Evolutionary conservation across 2,113 vertebrate genomes (phyloP).

Genomic region (Pseudorasbora parva): DNA sequence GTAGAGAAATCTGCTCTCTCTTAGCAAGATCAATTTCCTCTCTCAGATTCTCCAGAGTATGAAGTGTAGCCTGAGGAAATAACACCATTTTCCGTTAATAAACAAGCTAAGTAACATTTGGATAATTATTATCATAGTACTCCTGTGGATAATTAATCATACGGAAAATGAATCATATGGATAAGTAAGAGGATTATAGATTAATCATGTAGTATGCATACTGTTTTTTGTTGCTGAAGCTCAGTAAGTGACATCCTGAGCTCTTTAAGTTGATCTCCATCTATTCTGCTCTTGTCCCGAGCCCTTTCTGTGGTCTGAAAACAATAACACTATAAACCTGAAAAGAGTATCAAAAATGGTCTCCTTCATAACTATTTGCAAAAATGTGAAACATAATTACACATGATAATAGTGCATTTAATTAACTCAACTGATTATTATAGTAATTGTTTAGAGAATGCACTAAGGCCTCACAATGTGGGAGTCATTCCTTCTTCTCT

Average conservation of each 20-base stretch:
- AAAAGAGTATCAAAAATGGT: too few species aligned
- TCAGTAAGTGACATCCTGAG: constrained; percentile 16
- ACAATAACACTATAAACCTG: neutral
- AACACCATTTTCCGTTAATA: neutral
- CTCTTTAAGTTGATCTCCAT: constrained; percentile 12
- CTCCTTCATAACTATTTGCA: neutral
- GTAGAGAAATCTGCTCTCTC: constrained; percentile 56
- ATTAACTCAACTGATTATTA: neutral
- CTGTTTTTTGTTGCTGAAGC: constrained; percentile 43
- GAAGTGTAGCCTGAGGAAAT: constrained; percentile 58
- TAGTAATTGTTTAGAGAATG: neutral
- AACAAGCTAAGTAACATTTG: neutral
- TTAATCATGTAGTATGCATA: neutral
- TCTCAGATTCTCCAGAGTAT: constrained; percentile 48
- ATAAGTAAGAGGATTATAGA: neutral
- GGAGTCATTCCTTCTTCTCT: constrained; percentile 8
- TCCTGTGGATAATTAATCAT: too few species aligned
- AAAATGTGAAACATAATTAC: neutral
- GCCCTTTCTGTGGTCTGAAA: constrained; percentile 24
- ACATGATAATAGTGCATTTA: neutral
- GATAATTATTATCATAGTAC: neutral
- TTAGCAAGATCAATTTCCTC: constrained; percentile 59
- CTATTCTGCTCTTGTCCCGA: neutral
- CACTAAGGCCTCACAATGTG: constrained; percentile 21
- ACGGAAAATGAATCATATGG: too few species aligned